A percentile compares a stretch with the other conserved stretches of the same genome.
Conservation (phyloP, 1,140 invertebrate genomes). For the Halictus rubicundus region DNA sequence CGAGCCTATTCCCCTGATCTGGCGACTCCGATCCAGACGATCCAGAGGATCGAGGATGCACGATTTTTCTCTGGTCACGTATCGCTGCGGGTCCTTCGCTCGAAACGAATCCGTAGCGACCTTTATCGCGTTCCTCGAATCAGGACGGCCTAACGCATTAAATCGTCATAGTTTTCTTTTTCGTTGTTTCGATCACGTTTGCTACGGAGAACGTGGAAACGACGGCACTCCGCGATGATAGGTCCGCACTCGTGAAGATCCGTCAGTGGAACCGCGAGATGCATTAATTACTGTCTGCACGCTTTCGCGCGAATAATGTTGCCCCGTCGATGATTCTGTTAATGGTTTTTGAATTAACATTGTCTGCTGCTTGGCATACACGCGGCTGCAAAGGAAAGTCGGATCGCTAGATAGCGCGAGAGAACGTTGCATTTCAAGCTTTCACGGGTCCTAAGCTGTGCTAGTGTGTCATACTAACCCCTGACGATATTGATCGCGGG, state of each 20-base stretch:
- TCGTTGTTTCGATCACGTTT: neutral
- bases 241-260: neutral
- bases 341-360: conserved; percentile 1
- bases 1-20: too few species aligned
- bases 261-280: neutral
- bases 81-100: conserved; percentile 13
- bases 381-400: too few species aligned
- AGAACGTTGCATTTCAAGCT: too few species aligned
- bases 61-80: neutral
- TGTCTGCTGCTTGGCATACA: too few species aligned
- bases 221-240: neutral
- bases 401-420: too few species aligned
- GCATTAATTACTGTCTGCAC: conserved; percentile 7
- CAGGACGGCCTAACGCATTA: neutral
- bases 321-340: neutral
- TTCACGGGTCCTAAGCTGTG: too few species aligned
- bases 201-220: neutral
- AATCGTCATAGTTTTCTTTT: neutral
- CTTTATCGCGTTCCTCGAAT: conserved; percentile 4
- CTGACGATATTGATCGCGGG: too few species aligned
- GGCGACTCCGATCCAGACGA: too few species aligned
- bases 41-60: neutral
- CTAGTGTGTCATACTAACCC: too few species aligned
- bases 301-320: conserved; percentile 5
- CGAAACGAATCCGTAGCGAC: neutral